Evolutionary conservation across 2,888 invertebrate species (phyloP).

Genomic region (Deilephila elpenor): DNA sequence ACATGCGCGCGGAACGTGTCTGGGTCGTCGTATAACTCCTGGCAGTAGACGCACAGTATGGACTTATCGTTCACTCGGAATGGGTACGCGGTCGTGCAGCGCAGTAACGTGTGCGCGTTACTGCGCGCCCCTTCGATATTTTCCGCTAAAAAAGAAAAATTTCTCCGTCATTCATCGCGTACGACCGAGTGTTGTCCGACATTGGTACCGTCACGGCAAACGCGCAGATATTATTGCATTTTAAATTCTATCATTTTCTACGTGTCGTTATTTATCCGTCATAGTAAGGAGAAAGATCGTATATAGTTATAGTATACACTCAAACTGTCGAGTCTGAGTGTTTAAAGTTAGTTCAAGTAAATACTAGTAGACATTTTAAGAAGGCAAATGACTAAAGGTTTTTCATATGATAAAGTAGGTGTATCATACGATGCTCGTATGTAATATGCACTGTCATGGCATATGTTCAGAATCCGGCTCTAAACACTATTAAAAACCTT

Average conservation of each 20-base stretch:
- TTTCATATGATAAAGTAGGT: neutral
- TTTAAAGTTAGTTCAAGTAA: neutral
- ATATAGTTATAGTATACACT: neutral
- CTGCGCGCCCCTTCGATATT: slow-evolving; percentile 68
- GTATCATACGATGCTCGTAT: neutral
- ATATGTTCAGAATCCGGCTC: neutral
- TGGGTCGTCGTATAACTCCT: slow-evolving; percentile 71
- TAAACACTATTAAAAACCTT: neutral
- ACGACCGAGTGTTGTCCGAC: slow-evolving; percentile 8
- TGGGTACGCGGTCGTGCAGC: slow-evolving; percentile 75
- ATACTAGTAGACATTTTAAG: neutral
- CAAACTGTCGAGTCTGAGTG: neutral
- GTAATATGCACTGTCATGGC: neutral
- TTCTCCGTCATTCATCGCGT: slow-evolving; percentile 20
- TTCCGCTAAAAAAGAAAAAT: slow-evolving; percentile 77
- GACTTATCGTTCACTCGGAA: slow-evolving; percentile 77
- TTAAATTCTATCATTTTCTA: neutral
- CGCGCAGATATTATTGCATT: neutral
- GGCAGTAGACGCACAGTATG: slow-evolving; percentile 77
- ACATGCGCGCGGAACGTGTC: slow-evolving; percentile 66
- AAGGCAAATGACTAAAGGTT: neutral
- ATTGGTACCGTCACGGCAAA: neutral
- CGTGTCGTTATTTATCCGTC: neutral
- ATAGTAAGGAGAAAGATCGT: neutral
- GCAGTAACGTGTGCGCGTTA: slow-evolving; percentile 72